A percentile compares a stretch with the other conserved stretches of the same genome.
Conservation (phyloP, 2,113 vertebrate species). For the Mirounga angustirostris region DNA sequence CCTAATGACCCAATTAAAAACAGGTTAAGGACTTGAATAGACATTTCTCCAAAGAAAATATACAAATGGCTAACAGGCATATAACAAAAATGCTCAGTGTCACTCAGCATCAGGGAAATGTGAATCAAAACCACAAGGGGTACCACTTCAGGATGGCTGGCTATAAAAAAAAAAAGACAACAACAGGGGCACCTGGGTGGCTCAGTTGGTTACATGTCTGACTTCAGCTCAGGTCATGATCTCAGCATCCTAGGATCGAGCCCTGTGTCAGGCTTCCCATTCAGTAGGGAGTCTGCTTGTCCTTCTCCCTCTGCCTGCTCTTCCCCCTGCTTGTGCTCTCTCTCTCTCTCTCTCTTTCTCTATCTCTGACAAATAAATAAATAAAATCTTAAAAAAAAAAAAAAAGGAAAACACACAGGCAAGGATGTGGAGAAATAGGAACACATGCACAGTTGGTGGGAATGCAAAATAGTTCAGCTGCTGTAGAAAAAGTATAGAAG, state of each 20-base stretch:
- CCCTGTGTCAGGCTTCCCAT: background rate
- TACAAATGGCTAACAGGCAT: background rate
- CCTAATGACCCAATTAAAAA: background rate
- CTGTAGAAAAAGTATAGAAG: background rate
- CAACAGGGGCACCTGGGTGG: background rate
- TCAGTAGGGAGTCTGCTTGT: background rate
- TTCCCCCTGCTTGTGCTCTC: background rate
- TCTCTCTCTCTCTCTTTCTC: background rate
- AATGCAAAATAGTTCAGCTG: background rate
- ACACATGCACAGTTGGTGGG: too few relatives aligned
- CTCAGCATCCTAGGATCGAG: background rate
- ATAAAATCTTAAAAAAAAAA: background rate
- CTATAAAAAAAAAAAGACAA: background rate
- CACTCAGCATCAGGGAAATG: background rate
- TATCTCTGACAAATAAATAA: background rate
- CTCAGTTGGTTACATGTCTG: background rate
- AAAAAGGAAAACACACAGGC: accelerated
- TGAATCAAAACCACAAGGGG: background rate
- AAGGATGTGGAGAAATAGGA: background rate
- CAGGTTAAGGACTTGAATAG: background rate
- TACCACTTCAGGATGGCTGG: background rate
- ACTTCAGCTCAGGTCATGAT: background rate
- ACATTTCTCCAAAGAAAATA: background rate
- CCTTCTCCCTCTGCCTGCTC: background rate
- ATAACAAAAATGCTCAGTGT: background rate